Percentiles rank a stretch among this genome's conserved stretches.
These are phyloP conservation scores for Dasypus novemcinctus DNA, from an alignment of 2,113 vertebrate genomes.

Conservation along the genomic window DNA sequence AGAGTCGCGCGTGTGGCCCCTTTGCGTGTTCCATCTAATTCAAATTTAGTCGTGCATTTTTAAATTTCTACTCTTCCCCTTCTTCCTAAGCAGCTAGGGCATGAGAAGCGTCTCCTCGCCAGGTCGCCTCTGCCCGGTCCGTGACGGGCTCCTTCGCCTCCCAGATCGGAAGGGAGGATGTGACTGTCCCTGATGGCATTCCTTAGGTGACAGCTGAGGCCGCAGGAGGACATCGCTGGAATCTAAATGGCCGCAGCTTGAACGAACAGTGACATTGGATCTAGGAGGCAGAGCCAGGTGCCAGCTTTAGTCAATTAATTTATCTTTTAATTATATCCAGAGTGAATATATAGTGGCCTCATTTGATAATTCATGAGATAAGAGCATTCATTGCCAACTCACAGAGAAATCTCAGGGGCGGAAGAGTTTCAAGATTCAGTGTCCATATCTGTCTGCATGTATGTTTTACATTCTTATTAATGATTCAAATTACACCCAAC, in stretches of 20 bases:
- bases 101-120: background rate
- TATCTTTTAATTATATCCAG: conserved; percentile 13
- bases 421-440: background rate
- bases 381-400: background rate
- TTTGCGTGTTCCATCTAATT: background rate
- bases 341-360: background rate
- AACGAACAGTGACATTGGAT: background rate
- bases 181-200: conserved; percentile 53
- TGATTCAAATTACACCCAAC: background rate
- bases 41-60: conserved; percentile 48
- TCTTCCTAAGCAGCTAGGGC: conserved; percentile 40
- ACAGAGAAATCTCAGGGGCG: background rate
- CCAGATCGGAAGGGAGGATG: conserved; percentile 49
- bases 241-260: conserved; percentile 55
- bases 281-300: conserved; percentile 42
- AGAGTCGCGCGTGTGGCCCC: background rate
- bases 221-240: conserved; percentile 17
- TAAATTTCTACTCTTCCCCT: conserved; percentile 59
- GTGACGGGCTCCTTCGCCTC: conserved; percentile 72
- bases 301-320: background rate
- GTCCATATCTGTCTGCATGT: background rate
- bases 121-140: conserved; percentile 54
- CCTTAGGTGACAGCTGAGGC: conserved; percentile 64
- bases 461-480: background rate
- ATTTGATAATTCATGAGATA: conserved; percentile 44